Evolutionary conservation across 2,113 vertebrate genomes (phyloP), one percentile per base, ranked within the genome.

Genomic region (Ranitomeya variabilis): DNA sequence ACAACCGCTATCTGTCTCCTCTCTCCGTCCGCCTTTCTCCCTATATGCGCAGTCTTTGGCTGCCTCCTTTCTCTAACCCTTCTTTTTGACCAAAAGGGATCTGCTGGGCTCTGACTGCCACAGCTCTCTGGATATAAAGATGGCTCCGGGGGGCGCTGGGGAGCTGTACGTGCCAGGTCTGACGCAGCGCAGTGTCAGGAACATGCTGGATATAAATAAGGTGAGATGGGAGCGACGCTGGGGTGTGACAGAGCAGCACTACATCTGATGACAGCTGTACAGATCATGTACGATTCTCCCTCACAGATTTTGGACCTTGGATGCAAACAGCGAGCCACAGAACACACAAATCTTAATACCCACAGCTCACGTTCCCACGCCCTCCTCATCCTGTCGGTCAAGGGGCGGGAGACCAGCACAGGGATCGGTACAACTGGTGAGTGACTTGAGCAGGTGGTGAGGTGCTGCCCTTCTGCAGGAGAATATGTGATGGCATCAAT

Each of bases 351-450:
- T 94, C 95, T 99, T 89, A 99, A 99, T 0, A 97, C 98, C 67
- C 98, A 96, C 94, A 99, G 98, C 93, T 99, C 98, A 0, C 96
- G 98, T 13, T 99, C 98, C 0, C 98, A 99, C 0, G 98, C 97
- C 4, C 96, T 99, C 87, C 97, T 99, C 86, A 96, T 99, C 21
- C 81, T 99, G 92, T 97, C 95, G 0, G 96, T 99, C 79, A 93
- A 91, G 0, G 98, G 98, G 0, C 91, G 95, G 0, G 98, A 99
- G 93, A 90, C 92, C 88, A 96, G 97, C 86, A 99, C 97, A 0
- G 97, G 97, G 19, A 95, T 95, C 62, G 93, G 96, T 67, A 98
- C 97, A 59, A 95, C 96, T 79, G 98, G 98, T 98, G 90, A 67
- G 93, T 16, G 26, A 14, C 26, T 3, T 26, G 52, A 37, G 26